phyloP scores from a whole-genome alignment of 1,140 invertebrate genomes.

The Drosophila orosa region DNA sequence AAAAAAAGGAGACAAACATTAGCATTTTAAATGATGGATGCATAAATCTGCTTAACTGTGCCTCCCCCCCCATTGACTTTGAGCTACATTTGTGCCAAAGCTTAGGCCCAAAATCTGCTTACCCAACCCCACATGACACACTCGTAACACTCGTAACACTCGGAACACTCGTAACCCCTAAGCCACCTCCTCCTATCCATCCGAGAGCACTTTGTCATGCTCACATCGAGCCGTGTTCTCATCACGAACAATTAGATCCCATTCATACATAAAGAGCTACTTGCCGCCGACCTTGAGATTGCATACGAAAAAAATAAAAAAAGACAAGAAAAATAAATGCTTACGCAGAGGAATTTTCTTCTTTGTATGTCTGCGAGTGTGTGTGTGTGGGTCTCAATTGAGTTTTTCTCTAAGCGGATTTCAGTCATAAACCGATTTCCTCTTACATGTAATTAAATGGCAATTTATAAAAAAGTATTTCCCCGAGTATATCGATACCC shows the following conservation, averaged over 20 bases:
- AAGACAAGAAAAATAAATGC: slow-evolving; percentile 54
- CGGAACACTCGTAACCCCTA: background rate
- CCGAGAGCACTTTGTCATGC: slow-evolving; percentile 31
- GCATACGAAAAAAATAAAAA: slow-evolving; percentile 33
- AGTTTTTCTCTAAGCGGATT: slow-evolving; percentile 44
- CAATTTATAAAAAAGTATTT: slow-evolving; percentile 36
- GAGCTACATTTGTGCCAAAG: slow-evolving; percentile 12
- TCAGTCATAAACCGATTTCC: slow-evolving; percentile 58
- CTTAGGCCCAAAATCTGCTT: slow-evolving; percentile 22
- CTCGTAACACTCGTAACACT: background rate
- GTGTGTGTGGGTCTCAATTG: slow-evolving; percentile 28
- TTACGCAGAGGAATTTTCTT: slow-evolving; percentile 48
- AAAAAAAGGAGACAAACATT: slow-evolving; percentile 10
- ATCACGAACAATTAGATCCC: slow-evolving; percentile 78
- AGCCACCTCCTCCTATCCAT: slow-evolving; percentile 18
- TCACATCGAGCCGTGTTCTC: slow-evolving; percentile 42
- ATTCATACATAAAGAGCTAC: slow-evolving; percentile 78
- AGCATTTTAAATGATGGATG: slow-evolving; percentile 6
- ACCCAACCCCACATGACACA: slow-evolving; percentile 13
- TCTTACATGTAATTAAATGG: slow-evolving; percentile 61
- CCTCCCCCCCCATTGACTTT: slow-evolving; percentile 44
- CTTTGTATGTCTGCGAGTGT: background rate
- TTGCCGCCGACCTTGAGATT: slow-evolving; percentile 71
- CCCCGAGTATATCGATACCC: slow-evolving; percentile 5
- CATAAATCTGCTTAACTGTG: slow-evolving; percentile 26